Percentiles rank a stretch among this genome's conserved stretches.
These are phyloP conservation scores for Scaptomyza flava DNA, from an alignment of 2,888 invertebrate genomes.

Conservation along the genomic window DNA sequence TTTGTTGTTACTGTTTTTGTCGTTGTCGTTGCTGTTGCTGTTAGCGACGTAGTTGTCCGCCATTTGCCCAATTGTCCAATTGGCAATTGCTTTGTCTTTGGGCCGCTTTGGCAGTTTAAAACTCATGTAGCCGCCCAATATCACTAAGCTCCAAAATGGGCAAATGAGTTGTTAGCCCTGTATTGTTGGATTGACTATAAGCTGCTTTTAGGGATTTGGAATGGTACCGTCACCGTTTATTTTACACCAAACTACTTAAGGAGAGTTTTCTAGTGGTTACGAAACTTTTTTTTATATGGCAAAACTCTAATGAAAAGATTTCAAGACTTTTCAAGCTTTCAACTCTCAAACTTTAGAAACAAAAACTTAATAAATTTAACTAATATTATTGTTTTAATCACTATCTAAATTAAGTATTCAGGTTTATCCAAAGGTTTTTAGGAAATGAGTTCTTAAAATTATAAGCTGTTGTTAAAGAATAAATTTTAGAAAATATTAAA, in stretches of 20 bases:
- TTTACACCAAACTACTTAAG: background rate
- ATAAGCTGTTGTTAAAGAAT: too few relatives aligned
- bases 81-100: conserved; percentile 55
- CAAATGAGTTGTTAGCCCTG: conserved; percentile 31
- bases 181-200: conserved; percentile 28
- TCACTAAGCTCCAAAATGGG: conserved; percentile 52
- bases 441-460: too few relatives aligned
- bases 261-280: conserved; percentile 4
- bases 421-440: too few relatives aligned
- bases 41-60: conserved; percentile 16
- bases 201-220: conserved; percentile 32
- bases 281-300: too few relatives aligned
- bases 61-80: conserved; percentile 35
- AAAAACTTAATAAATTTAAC: too few relatives aligned
- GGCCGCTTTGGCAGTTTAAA: conserved; percentile 32
- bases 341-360: too few relatives aligned
- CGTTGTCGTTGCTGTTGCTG: conserved; percentile 9
- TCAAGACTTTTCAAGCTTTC: too few relatives aligned
- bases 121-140: conserved; percentile 18
- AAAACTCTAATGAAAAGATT: too few relatives aligned
- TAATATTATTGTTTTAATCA: too few relatives aligned
- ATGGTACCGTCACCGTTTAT: background rate
- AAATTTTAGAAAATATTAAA: too few relatives aligned
- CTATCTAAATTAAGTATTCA: too few relatives aligned
- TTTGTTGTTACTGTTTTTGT: conserved; percentile 2